Conservation (phyloP, 2,888 invertebrate species). For the Temnothorax unifasciatus region DNA sequence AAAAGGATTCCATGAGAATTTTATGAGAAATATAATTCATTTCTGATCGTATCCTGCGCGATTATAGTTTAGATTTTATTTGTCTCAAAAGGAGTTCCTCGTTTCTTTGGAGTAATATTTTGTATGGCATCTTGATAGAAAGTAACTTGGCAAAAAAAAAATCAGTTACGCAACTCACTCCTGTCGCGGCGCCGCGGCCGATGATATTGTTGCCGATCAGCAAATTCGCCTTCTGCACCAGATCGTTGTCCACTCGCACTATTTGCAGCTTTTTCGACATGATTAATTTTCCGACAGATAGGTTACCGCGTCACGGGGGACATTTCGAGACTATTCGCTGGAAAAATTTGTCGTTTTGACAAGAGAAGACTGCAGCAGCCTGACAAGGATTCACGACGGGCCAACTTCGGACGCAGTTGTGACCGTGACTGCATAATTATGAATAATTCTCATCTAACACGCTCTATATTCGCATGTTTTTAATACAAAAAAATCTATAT, state of each 20-base stretch:
- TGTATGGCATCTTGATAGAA: neutral
- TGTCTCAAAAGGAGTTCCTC: neutral
- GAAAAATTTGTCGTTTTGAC: neutral
- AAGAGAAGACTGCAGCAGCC: neutral
- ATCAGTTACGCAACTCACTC: constrained; percentile 69
- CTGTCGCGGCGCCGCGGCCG: constrained; percentile 63
- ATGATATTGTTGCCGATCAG: constrained; percentile 78
- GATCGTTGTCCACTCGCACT: constrained; percentile 75
- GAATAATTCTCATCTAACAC: neutral
- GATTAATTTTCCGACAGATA: neutral
- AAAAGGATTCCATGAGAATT: neutral
- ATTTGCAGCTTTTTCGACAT: constrained; percentile 78
- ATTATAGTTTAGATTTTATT: neutral
- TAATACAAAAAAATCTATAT: neutral
- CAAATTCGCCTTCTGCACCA: constrained; percentile 75
- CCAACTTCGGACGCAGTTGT: neutral
- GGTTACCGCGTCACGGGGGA: neutral
- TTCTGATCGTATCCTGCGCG: neutral
- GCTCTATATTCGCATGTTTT: neutral
- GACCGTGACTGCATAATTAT: neutral
- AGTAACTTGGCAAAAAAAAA: neutral
- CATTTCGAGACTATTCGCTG: constrained; percentile 17
- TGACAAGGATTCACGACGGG: neutral
- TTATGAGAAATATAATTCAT: neutral
- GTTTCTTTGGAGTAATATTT: neutral